phyloP scores from a whole-genome alignment of 1,140 invertebrate species.

The Ostrea denselamellosa region DNA sequence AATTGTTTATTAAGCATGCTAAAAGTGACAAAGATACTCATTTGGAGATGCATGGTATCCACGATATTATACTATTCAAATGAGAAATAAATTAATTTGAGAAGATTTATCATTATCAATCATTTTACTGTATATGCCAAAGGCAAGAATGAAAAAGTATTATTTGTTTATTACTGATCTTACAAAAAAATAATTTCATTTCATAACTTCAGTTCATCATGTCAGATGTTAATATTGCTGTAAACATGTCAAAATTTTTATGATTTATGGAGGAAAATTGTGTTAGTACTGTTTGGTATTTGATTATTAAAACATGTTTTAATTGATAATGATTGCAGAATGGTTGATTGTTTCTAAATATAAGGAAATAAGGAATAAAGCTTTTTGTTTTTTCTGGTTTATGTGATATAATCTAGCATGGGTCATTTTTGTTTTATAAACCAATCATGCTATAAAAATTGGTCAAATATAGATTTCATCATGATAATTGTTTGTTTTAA shows the following conservation, averaged over 20 bases:
- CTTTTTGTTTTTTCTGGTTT: no score
- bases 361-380: neutral
- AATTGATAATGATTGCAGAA: neutral
- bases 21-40: neutral
- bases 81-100: no score
- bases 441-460: no score
- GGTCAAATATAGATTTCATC: no score
- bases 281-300: neutral
- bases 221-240: neutral
- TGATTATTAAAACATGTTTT: no score
- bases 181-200: neutral
- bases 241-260: neutral
- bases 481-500: no score
- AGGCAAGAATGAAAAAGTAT: neutral
- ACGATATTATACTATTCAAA: no score
- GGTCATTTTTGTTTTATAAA: no score
- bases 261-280: neutral
- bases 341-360: neutral
- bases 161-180: neutral
- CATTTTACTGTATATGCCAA: neutral
- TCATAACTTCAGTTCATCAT: neutral
- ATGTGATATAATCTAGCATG: no score
- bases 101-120: slow-evolving; percentile 24
- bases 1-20: neutral
- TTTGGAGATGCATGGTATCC: no score